Conservation (phyloP, 2,113 vertebrate genomes). For the Felis catus region DNA sequence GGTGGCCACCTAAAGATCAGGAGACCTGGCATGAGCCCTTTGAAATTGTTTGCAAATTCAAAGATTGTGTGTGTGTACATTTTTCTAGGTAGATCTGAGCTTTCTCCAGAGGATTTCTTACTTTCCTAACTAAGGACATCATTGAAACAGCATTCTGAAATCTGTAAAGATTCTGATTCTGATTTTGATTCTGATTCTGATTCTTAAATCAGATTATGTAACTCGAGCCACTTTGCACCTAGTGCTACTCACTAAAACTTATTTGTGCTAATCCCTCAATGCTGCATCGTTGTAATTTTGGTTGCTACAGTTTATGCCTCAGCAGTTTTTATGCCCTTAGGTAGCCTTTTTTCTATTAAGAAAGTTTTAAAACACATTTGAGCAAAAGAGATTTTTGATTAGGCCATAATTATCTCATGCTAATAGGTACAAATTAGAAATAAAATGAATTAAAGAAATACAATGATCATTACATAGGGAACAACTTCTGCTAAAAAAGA, state of each 20-base stretch:
- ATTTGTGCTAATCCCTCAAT: neutral
- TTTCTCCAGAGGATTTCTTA: neutral
- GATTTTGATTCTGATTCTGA: too few relatives aligned
- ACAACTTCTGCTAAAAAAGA: neutral
- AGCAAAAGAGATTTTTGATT: neutral
- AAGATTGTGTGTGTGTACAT: neutral
- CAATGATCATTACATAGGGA: neutral
- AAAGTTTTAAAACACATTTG: neutral
- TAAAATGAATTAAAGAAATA: neutral
- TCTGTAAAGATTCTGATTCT: neutral
- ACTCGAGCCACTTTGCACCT: neutral
- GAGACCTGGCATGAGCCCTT: neutral
- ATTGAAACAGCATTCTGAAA: neutral
- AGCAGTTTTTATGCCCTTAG: neutral
- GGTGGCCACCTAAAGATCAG: neutral
- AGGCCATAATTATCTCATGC: neutral
- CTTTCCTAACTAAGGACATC: neutral
- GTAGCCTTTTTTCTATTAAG: neutral
- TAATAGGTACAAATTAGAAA: neutral
- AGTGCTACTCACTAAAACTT: neutral
- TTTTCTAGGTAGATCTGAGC: neutral
- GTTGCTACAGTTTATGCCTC: neutral
- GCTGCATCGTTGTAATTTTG: neutral
- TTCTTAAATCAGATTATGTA: neutral
- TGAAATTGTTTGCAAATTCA: neutral